These are phyloP conservation scores for Myathropa florea DNA, from an alignment of 2,888 invertebrate species.

Conservation along the genomic window DNA sequence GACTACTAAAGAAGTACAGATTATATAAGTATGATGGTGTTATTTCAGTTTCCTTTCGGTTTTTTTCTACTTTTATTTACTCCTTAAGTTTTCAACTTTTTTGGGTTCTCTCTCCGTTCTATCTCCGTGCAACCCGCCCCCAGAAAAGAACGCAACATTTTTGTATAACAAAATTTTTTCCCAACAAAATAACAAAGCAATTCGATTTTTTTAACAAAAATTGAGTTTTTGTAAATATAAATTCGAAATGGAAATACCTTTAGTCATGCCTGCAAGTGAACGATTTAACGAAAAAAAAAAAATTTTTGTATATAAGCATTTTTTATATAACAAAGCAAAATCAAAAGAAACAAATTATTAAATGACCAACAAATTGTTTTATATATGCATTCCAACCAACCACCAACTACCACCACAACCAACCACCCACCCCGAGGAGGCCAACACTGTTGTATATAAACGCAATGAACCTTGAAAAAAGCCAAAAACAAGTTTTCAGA, in stretches of 20 bases:
- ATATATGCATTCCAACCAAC: constrained; percentile 70
- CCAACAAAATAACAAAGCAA: constrained; percentile 8
- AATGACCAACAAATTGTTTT: constrained; percentile 56
- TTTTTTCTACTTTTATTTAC: constrained; percentile 61
- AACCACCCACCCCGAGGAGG: constrained; percentile 64
- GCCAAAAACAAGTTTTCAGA: background rate
- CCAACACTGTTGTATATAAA: constrained; percentile 58
- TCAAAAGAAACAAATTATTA: constrained; percentile 34
- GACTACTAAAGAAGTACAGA: constrained; percentile 90
- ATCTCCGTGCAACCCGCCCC: constrained; percentile 41
- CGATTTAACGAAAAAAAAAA: background rate
- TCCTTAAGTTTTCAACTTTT: constrained; percentile 55
- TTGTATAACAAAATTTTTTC: constrained; percentile 53
- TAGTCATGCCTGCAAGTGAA: background rate
- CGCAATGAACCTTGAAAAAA: constrained; percentile 32
- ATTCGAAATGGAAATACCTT: constrained; percentile 6
- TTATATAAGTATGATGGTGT: constrained; percentile 81
- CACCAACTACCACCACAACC: constrained; percentile 57
- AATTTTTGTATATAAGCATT: constrained; percentile 47
- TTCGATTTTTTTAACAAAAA: background rate
- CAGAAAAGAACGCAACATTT: constrained; percentile 63
- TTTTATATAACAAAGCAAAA: background rate
- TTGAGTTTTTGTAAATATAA: constrained; percentile 43
- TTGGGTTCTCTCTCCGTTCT: constrained; percentile 64
- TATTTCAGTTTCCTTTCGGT: constrained; percentile 73